Conservation (phyloP, 2,113 vertebrate species). For the Cnemophilus loriae region DNA sequence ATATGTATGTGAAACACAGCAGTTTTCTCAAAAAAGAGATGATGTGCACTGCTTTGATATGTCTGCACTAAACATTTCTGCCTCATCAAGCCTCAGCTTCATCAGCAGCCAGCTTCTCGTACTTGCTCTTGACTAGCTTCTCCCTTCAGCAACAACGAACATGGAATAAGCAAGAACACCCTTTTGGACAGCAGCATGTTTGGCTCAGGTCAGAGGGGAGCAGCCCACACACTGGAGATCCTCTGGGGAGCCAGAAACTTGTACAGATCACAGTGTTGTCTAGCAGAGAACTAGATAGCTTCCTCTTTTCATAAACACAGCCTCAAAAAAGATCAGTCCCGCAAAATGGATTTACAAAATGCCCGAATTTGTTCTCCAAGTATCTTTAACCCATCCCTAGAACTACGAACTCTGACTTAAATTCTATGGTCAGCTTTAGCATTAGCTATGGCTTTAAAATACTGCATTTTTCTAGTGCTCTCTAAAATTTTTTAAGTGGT, state of each 20-base stretch:
- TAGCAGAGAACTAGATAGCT: neutral
- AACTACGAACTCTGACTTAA: neutral
- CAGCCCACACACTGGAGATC: neutral
- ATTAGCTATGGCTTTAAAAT: neutral
- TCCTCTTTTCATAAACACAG: neutral
- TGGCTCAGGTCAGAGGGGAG: neutral
- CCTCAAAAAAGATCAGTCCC: neutral
- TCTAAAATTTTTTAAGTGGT: neutral
- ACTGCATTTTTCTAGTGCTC: neutral
- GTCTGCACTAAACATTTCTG: neutral
- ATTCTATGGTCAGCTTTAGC: neutral
- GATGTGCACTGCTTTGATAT: neutral
- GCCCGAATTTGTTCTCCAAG: neutral
- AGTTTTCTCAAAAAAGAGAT: neutral
- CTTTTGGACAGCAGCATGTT: neutral
- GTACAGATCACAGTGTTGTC: neutral
- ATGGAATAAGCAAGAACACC: neutral
- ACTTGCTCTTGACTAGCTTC: neutral
- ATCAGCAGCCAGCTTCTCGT: neutral
- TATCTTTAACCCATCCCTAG: neutral
- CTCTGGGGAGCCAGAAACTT: neutral
- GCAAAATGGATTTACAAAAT: neutral
- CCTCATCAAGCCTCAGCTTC: neutral
- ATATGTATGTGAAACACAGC: neutral
- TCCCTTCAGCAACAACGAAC: neutral